A percentile compares a stretch with the other conserved stretches of the same genome.
These are phyloP conservation scores for Phytoseiulus persimilis DNA, from an alignment of 2,888 invertebrate genomes.

Conservation along the genomic window DNA sequence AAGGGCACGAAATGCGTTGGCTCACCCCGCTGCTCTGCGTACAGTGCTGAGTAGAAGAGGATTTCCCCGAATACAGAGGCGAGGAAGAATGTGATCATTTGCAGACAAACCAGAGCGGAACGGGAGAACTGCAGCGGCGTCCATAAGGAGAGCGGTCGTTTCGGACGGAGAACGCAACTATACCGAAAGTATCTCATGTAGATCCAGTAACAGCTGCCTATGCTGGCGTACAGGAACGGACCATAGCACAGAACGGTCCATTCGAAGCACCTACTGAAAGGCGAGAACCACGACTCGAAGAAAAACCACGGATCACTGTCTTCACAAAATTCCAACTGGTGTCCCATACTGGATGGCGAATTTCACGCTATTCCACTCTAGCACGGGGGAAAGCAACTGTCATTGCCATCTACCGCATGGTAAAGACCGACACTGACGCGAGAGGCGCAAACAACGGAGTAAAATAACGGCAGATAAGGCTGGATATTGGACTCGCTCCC, in stretches of 20 bases:
- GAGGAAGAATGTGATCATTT: slow-evolving; percentile 10
- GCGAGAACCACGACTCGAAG: slow-evolving; percentile 27
- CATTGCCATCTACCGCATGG: background rate
- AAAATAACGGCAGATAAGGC: background rate
- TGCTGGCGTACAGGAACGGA: background rate
- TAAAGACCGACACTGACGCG: background rate
- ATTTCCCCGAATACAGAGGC: slow-evolving; percentile 12
- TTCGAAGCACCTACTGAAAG: slow-evolving; percentile 26
- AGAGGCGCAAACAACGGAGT: background rate
- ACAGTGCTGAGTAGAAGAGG: slow-evolving; percentile 12
- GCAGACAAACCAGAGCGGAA: background rate
- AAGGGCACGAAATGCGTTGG: background rate
- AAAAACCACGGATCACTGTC: slow-evolving; percentile 20
- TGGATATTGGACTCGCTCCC: background rate
- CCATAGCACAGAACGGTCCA: slow-evolving; percentile 10
- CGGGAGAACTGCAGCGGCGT: background rate
- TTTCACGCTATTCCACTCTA: too few relatives aligned
- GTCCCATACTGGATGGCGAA: background rate
- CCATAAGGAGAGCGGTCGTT: slow-evolving; percentile 16
- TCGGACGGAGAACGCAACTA: background rate
- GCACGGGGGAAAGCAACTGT: background rate
- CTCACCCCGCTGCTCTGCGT: background rate
- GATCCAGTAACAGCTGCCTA: background rate
- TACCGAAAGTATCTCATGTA: slow-evolving; percentile 17
- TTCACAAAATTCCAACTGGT: slow-evolving; percentile 15